Conservation (phyloP, 2,113 vertebrate genomes). For the Sylvicapra grimmia region DNA sequence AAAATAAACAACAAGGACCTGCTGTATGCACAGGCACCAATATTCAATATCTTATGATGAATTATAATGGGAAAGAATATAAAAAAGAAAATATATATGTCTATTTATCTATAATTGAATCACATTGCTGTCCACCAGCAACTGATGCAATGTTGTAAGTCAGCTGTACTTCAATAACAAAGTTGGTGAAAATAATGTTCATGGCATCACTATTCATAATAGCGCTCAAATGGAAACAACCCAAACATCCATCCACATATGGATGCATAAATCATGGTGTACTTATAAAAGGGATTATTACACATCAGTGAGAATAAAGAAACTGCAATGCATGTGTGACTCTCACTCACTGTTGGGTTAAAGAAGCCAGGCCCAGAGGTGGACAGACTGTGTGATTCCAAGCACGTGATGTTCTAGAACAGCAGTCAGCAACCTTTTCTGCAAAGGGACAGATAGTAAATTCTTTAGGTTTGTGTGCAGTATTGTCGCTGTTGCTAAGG, state of each 20-base stretch:
- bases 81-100: not conserved
- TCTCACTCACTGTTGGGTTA: not conserved
- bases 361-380: not conserved
- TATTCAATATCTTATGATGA: not conserved
- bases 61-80: not conserved
- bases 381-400: not conserved
- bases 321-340: not conserved
- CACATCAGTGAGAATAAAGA: not conserved
- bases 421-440: not conserved
- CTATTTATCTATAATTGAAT: not conserved
- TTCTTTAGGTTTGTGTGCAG: not conserved
- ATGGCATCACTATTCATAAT: not conserved
- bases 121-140: not conserved
- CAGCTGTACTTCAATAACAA: not conserved
- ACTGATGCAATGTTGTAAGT: not conserved
- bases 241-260: not conserved
- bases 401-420: not conserved
- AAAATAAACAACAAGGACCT: not conserved
- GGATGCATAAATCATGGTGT: not conserved
- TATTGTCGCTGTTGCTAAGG: not conserved
- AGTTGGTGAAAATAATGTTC: not conserved
- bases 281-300: not conserved
- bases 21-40: not conserved
- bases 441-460: not conserved
- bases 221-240: not conserved